phyloP scores from a whole-genome alignment of 2,888 invertebrate genomes.

The Ichneumoninae sp. region DNA sequence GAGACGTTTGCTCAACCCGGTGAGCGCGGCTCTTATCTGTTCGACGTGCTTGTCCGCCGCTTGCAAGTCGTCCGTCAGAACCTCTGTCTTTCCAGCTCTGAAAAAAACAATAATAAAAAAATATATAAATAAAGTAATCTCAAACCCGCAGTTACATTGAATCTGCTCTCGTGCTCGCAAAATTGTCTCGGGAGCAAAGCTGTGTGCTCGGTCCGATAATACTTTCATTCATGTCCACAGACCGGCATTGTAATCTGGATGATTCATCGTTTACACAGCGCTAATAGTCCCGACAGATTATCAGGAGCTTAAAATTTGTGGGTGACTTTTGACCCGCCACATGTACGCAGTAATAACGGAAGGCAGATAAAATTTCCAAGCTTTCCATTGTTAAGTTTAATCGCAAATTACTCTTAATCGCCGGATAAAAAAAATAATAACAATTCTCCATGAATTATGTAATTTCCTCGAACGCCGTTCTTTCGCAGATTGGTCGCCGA shows the following conservation, averaged over 20 bases:
- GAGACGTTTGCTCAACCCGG: constrained; percentile 87
- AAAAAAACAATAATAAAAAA: constrained; percentile 69
- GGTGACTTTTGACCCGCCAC: constrained; percentile 14
- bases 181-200: background rate
- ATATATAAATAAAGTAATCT: background rate
- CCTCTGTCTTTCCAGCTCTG: constrained; percentile 94
- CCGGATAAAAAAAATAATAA: background rate
- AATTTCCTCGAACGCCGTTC: background rate
- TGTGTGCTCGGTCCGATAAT: background rate
- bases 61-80: constrained; percentile 92
- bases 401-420: background rate
- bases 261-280: constrained; percentile 53
- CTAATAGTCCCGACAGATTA: constrained; percentile 3
- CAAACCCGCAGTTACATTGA: background rate
- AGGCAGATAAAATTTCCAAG: background rate
- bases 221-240: constrained; percentile 40
- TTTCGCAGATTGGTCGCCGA: background rate
- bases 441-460: background rate
- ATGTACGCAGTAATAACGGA: background rate
- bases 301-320: constrained; percentile 27
- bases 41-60: constrained; percentile 93
- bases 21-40: constrained; percentile 89
- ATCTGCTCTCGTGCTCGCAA: background rate
- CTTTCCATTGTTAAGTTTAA: background rate
- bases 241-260: constrained; percentile 20